Base-by-base conservation (phyloP, 2,797 vertebrate species). In the Sphenopsis melanotis region DNA sequence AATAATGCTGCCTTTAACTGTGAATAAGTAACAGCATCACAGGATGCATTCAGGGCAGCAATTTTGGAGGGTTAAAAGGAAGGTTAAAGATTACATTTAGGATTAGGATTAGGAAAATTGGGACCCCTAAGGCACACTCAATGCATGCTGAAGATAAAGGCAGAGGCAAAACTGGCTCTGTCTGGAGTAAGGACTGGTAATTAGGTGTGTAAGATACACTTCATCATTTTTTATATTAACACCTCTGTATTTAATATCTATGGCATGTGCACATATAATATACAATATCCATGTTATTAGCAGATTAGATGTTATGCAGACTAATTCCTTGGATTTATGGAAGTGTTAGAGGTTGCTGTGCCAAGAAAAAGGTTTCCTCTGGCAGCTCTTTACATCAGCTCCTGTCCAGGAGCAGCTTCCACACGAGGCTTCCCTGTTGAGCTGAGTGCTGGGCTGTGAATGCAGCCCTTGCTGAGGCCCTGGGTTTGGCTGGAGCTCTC, bases 71-170 rank as follows among this genome's bases (percentile, higher is more conserved):
- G 77, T 78, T 96, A 82, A 78, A 92, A 89, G 72, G 69, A 59
- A 91, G 65, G 92, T 83, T 91, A 81, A 78, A 69, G 87, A 87
- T 95, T 86, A 89, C 86, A 70, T 83, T 95, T 79, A 79, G 80
- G 72, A 75, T 89, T 85, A 83, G 71, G 70, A 81, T 86, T 94
- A 87, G 78, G 72, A 89, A 90, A 91, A 93, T 94, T 16, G 9
- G 65, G 59, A 93, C 49, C 70, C 44, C 74, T 94, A 39, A 70
- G 69, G 79, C n/a, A 15, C 53, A 39, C 29, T 79, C 10, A 23
- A 23, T 57, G 81, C 87, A 70, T 68, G 55, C 85, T 83, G 42
- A 77, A 72, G 74, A 36, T 85, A 61, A 72, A 72, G 55, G 57
- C 12, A 30, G 17, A 41, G 63, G 52, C 42, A 94, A 88, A 90